These are phyloP conservation scores for Sapayoa aenigma DNA, from an alignment of 2,113 vertebrate genomes.

Conservation along the genomic window DNA sequence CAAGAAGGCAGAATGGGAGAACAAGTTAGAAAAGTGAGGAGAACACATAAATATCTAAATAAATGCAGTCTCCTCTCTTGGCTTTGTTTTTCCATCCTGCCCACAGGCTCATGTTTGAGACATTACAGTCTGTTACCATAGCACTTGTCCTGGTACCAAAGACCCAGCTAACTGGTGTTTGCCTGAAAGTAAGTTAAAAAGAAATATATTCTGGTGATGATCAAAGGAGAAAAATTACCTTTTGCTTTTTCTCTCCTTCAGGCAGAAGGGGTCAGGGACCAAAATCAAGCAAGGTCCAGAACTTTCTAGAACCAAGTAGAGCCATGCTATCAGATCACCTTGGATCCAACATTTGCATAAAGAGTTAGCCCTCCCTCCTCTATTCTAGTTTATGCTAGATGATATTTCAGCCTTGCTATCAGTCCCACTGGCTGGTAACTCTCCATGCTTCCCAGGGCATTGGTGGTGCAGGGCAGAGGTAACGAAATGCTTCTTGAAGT, in stretches of 20 bases:
- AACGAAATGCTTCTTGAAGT: neutral
- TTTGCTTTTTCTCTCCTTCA: neutral
- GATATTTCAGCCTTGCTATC: neutral
- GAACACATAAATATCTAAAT: neutral
- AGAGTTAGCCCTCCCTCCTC: neutral
- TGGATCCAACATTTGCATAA: neutral
- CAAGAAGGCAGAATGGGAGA: neutral
- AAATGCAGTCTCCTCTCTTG: neutral
- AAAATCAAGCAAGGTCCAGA: neutral
- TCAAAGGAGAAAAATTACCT: neutral
- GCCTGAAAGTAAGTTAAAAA: neutral
- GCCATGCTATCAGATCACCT: neutral
- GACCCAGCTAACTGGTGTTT: neutral
- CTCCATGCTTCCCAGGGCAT: neutral
- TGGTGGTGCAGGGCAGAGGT: neutral
- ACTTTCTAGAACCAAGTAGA: neutral
- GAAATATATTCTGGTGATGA: neutral
- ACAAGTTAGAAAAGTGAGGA: neutral
- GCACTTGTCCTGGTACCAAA: neutral
- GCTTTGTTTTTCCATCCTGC: neutral
- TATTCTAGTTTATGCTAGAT: neutral
- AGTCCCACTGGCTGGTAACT: neutral
- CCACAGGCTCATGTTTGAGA: neutral
- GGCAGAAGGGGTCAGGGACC: neutral
- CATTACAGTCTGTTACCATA: constrained; percentile 16